Conservation (phyloP, 1,140 invertebrate species). For the Pseudomyrmex flavicornis region DNA sequence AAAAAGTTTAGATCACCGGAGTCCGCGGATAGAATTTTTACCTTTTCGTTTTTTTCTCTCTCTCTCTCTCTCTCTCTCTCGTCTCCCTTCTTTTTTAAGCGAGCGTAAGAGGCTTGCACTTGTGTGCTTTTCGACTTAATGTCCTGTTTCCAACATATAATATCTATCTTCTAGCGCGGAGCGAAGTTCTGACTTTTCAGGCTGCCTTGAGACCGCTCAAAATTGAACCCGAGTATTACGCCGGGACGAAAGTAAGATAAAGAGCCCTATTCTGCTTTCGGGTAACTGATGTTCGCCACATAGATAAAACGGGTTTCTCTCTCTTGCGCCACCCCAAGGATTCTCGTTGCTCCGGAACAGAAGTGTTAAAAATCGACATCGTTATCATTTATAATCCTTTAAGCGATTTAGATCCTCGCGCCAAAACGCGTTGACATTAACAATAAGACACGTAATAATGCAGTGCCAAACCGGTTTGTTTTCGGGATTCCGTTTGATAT, state of each 20-base stretch:
- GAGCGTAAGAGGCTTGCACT: constrained; percentile 45
- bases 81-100: neutral
- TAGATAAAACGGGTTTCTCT: constrained; percentile 27
- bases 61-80: neutral
- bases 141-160: constrained; percentile 51
- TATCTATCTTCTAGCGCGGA: constrained; percentile 33
- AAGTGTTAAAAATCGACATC: constrained; percentile 56
- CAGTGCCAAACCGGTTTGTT: neutral
- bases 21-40: constrained; percentile 46
- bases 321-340: neutral
- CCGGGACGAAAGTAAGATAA: constrained; percentile 45
- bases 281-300: constrained; percentile 47
- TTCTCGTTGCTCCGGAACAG: constrained; percentile 3
- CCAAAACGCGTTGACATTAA: neutral
- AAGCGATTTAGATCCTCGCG: constrained; percentile 3
- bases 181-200: constrained; percentile 19
- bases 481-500: neutral
- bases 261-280: constrained; percentile 44
- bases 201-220: constrained; percentile 9
- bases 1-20: constrained; percentile 49
- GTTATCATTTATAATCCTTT: constrained; percentile 50
- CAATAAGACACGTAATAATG: constrained; percentile 29
- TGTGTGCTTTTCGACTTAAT: constrained; percentile 51
- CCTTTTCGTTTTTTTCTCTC: neutral
- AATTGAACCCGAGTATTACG: constrained; percentile 31